Percentiles rank a stretch among this genome's conserved stretches.
Conservation (phyloP, 2,888 invertebrate genomes). For the Sthenelais limicola region DNA sequence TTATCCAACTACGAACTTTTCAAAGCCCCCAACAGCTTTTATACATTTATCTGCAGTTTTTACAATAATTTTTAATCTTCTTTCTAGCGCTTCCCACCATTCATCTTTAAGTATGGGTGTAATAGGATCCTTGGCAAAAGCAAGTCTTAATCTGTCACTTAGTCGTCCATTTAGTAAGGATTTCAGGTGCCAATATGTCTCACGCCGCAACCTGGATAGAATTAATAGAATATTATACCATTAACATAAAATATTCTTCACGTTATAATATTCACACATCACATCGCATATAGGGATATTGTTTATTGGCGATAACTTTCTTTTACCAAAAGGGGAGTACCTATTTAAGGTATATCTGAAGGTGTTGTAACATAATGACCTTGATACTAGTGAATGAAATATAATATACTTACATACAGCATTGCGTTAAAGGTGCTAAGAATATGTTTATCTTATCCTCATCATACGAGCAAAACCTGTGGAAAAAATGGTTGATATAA, state of each 20-base stretch:
- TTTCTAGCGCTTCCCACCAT: constrained; percentile 48
- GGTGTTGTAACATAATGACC: too few relatives aligned
- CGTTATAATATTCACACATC: too few relatives aligned
- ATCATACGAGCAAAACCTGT: constrained; percentile 52
- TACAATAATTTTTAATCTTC: constrained; percentile 44
- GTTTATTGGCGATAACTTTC: too few relatives aligned
- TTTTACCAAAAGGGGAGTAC: too few relatives aligned
- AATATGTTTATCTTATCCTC: constrained; percentile 50
- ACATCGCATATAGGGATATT: too few relatives aligned
- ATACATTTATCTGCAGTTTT: constrained; percentile 46
- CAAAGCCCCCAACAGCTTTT: constrained; percentile 45
- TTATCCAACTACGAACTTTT: constrained; percentile 38
- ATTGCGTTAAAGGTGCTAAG: constrained; percentile 53
- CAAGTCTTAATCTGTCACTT: constrained; percentile 27
- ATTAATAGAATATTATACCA: too few relatives aligned
- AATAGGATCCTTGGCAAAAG: constrained; percentile 46
- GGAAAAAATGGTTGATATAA: too few relatives aligned
- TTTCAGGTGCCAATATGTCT: constrained; percentile 48
- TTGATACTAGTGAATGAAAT: neutral
- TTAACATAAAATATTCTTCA: too few relatives aligned
- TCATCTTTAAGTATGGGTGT: constrained; percentile 47
- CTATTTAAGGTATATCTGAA: neutral
- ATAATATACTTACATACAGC: constrained; percentile 51
- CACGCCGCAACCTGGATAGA: constrained; percentile 49
- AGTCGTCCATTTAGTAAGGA: constrained; percentile 32